phyloP scores from a whole-genome alignment of 2,113 vertebrate species.

The Sorex fumeus region DNA sequence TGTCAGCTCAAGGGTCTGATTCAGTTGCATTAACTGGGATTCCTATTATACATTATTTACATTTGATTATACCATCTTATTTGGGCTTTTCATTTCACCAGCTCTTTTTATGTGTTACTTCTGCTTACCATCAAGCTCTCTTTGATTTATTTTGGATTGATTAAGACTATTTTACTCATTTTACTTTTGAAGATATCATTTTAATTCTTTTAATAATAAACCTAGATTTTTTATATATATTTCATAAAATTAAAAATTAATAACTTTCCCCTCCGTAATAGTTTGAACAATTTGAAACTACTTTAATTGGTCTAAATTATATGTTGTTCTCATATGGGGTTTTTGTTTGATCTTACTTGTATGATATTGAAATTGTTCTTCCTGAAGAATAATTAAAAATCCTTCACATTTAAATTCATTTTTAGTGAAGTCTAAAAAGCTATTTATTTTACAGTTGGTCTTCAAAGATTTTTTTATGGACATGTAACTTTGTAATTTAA shows the following conservation, averaged over 20 bases:
- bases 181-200: not conserved
- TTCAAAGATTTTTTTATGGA: not conserved
- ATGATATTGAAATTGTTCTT: too few relatives aligned
- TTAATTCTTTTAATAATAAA: slow-evolving; percentile 37
- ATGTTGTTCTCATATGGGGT: not conserved
- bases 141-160: too few relatives aligned
- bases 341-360: too few relatives aligned
- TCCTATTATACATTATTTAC: not conserved
- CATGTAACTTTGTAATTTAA: too few relatives aligned
- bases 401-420: not conserved
- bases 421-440: not conserved
- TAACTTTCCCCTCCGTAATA: not conserved
- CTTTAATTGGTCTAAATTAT: slow-evolving; percentile 33
- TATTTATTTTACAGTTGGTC: not conserved
- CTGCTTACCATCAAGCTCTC: too few relatives aligned
- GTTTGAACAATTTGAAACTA: not conserved
- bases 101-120: not conserved
- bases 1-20: slow-evolving; percentile 1
- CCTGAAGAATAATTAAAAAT: too few relatives aligned
- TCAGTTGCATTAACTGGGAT: not conserved
- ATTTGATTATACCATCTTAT: not conserved
- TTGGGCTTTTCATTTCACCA: not conserved
- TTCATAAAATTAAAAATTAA: slow-evolving; percentile 44
- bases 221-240: not conserved
- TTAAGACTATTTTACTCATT: too few relatives aligned